Evolutionary conservation across 2,113 vertebrate genomes (phyloP), one percentile per base, ranked within the genome.

Genomic region (Sciurus niger): DNA sequence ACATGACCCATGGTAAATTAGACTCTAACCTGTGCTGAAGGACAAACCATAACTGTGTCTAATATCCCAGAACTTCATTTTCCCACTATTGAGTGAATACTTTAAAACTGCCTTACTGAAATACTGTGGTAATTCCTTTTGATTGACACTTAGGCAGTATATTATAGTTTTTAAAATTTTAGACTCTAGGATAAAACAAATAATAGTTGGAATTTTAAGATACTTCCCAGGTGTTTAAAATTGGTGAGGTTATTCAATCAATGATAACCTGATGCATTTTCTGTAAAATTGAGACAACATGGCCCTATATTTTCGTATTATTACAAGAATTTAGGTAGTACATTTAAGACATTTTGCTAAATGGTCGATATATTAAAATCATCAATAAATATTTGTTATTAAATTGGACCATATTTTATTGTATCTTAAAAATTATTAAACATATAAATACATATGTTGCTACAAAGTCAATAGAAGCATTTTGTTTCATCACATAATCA

Each of bases 1-100:
- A 97, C 93, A 97, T 96, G 96, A 96, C 95, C 96, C 92, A n/a
- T 94, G 74, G 94, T 96, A 97, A 98, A 97, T 98, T 96, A 96
- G 86, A 91, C 70, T 91, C 79, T 96, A 95, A 95, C 93, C 86
- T 95, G 65, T 63, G n/a, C 67, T 98, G 97, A 97, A 98, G 96
- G 96, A 97, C 96, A 87, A 96, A 94, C 80, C 72, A 13, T 91
- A 93, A 95, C 96, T 88, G 90, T 88, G 87, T 73, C 76, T 96
- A 96, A 96, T 94, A 95, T 53, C 22, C 48, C 34, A 95, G 92
- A 93, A 95, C 89, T 89, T 95, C 84, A 88, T 96, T 93, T 94
- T 89, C 85, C 48, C 2, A 30, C 55, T 84, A 86, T 83, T 58
- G 63, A 94, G 20, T 63, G 37, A 92, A 51, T 55, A 60, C 22